Evolutionary conservation across 1,140 invertebrate genomes (phyloP), one percentile per base, ranked within the genome.

Genomic region (Holotrichia oblita): DNA sequence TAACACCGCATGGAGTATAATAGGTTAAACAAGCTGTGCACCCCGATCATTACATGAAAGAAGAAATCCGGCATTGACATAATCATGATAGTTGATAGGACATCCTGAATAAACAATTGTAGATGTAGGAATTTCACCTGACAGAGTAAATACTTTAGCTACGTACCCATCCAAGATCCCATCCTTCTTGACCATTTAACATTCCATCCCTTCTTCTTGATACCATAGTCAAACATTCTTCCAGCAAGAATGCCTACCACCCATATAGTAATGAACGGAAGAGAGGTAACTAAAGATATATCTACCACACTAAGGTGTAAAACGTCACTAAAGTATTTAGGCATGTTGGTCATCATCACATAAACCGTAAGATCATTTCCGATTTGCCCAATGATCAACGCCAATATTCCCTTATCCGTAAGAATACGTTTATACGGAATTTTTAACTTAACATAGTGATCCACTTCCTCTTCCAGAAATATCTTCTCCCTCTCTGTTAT

Each of bases 281-380:
- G 0, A 7, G 75, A 48, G 2, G 75, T 48, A 4, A 48, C 8
- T 1, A 76, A 8, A 6, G 75, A 48, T 22, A n/a, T 22, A 2
- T 22, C 7, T 27, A 6, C 17, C 0, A 55, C 12, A 20, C n/a
- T 22, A 10, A 42, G n/a, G 7, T 76, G 22, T 12, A 55, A 22
- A 7, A 76, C 75, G 20, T 48, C 44, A 20, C 40, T 48, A 6
- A 76, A 48, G 40, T 76, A 76, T 27, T 55, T 76, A 0, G 75
- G 75, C 44, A 76, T 48, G n/a, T 27, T 76, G 7, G 75, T 48
- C 41, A 76, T 22, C n/a, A 27, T 17, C 0, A 42, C 6, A 27
- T 48, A 76, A 12, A 76, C 6, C 6, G 75, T 48, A 14, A 48
- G 48, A 55, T 76, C 75, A 17, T 76, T 41, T 34, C 75, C 75